phyloP scores from a whole-genome alignment of 2,888 invertebrate genomes.

The Leucoptera coffeella region DNA sequence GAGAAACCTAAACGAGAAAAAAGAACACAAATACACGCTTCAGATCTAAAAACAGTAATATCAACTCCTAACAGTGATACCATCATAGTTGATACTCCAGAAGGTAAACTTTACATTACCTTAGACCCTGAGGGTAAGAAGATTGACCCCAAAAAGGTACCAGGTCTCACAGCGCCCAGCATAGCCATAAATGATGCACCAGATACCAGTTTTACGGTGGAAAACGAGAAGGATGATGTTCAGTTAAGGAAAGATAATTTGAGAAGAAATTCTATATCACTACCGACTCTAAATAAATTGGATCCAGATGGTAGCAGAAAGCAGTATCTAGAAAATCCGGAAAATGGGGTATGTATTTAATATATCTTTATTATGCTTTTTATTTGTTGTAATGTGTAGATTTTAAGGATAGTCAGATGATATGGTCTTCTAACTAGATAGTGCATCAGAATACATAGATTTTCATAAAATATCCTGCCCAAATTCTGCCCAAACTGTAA shows the following conservation, averaged over 20 bases:
- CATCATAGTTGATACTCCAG: slow-evolving; percentile 39
- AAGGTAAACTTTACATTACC: slow-evolving; percentile 40
- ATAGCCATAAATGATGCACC: slow-evolving; percentile 24
- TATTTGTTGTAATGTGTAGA: too few relatives aligned
- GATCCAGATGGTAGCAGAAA: slow-evolving; percentile 57
- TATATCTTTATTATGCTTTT: too few relatives aligned
- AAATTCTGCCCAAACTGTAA: too few relatives aligned
- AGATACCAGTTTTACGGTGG: slow-evolving; percentile 22
- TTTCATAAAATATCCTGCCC: too few relatives aligned
- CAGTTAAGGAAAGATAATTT: slow-evolving; percentile 24
- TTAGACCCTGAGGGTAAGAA: slow-evolving; percentile 23
- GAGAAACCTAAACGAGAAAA: slow-evolving; percentile 1
- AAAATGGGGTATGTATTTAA: slow-evolving; percentile 31
- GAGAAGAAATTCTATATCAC: slow-evolving; percentile 66
- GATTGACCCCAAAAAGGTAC: too few relatives aligned
- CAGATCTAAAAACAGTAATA: slow-evolving; percentile 28
- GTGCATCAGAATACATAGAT: too few relatives aligned
- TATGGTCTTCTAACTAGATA: too few relatives aligned
- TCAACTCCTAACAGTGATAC: slow-evolving; percentile 36
- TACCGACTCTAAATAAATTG: slow-evolving; percentile 66
- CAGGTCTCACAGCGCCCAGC: too few relatives aligned
- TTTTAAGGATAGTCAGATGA: too few relatives aligned
- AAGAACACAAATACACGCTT: slow-evolving; percentile 17
- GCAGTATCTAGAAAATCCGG: slow-evolving; percentile 24
- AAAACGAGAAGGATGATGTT: slow-evolving; percentile 16